These are phyloP conservation scores for Aplodontia rufa DNA, from an alignment of 2,113 vertebrate species.

Conservation along the genomic window DNA sequence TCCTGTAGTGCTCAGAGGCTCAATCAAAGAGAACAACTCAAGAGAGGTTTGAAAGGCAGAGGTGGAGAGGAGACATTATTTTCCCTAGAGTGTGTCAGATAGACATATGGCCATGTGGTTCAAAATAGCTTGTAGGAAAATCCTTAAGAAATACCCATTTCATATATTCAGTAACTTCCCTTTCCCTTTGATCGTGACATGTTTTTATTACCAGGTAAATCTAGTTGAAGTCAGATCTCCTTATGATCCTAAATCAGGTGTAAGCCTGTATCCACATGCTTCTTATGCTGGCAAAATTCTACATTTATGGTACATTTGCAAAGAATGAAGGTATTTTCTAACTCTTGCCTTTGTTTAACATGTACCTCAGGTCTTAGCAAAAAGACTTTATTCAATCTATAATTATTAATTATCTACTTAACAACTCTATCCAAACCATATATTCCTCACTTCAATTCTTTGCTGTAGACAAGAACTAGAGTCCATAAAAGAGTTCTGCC, in stretches of 20 bases:
- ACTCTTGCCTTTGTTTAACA: conserved; percentile 14
- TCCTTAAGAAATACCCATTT: neutral
- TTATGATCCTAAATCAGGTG: neutral
- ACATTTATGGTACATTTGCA: neutral
- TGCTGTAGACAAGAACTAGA: neutral
- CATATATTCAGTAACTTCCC: neutral
- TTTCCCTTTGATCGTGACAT: neutral
- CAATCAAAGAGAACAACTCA: neutral
- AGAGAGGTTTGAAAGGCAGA: neutral
- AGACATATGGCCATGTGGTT: neutral
- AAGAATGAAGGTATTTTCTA: neutral
- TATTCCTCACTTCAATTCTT: neutral
- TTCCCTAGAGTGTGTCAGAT: neutral
- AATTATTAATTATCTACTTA: neutral
- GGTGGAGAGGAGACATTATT: neutral
- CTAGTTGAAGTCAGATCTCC: neutral
- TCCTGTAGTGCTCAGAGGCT: neutral
- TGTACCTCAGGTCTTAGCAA: neutral
- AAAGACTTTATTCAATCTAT: neutral
- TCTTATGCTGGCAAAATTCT: neutral
- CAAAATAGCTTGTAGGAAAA: neutral
- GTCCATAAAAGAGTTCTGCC: neutral
- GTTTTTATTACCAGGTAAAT: neutral
- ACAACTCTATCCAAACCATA: neutral
- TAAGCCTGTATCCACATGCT: neutral